phyloP scores from a whole-genome alignment of 2,797 vertebrate species.

The Pseudomugil tenellus region DNA sequence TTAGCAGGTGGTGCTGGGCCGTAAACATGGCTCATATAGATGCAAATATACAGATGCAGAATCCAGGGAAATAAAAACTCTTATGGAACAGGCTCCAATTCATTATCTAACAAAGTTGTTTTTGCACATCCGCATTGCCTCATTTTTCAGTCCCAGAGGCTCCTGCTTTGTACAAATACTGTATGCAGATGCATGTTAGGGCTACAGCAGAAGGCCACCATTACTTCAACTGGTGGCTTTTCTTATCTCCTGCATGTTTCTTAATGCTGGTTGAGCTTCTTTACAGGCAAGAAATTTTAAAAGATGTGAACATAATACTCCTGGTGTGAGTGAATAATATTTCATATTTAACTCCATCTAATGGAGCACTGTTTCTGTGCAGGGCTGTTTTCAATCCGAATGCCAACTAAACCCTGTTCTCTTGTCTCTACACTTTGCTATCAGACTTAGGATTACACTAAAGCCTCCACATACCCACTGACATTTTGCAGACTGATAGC shows the following conservation, averaged over 20 bases:
- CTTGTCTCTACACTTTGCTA: conserved; percentile 14
- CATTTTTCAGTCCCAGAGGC: background rate
- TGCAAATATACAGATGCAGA: background rate
- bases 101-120: background rate
- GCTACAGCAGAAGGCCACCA: background rate
- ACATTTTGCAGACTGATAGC: conserved; percentile 32
- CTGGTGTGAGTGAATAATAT: background rate
- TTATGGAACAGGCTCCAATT: background rate
- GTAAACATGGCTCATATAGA: background rate
- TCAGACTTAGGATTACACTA: conserved; percentile 37
- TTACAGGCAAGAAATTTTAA: background rate
- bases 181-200: background rate
- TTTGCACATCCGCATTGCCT: background rate
- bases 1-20: too few species aligned
- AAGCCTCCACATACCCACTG: conserved; percentile 35
- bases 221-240: background rate
- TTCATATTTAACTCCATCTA: background rate
- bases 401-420: conserved; percentile 6
- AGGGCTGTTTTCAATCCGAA: background rate
- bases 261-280: background rate
- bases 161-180: background rate
- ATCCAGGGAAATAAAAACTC: background rate
- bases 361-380: background rate
- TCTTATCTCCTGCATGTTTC: background rate
- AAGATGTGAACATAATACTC: background rate